Percentiles rank a stretch among this genome's conserved stretches.
Evolutionary conservation across 2,888 invertebrate genomes (phyloP).

Genomic region (Melitaea athalia): DNA sequence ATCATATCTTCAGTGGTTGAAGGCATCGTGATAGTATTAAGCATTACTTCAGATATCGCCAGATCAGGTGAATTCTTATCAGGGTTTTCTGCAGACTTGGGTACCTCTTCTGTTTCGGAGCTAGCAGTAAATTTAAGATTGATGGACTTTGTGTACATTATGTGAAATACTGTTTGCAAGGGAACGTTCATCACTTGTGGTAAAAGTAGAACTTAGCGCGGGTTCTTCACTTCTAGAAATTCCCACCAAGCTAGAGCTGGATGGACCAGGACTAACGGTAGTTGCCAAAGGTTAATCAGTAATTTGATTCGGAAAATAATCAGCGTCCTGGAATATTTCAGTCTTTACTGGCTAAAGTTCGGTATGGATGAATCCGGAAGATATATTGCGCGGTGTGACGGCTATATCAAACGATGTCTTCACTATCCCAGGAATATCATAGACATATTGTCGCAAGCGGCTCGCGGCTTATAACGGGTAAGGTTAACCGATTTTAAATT

Average conservation of each 20-base stretch:
- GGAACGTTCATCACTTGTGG: not conserved
- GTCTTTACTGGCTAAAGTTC: not conserved
- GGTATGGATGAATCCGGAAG: not conserved
- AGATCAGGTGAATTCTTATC: constrained; percentile 22
- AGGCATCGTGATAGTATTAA: constrained; percentile 20
- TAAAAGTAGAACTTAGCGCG: not conserved
- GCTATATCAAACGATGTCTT: constrained; percentile 33
- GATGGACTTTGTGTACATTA: constrained; percentile 34
- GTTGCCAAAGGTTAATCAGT: not conserved
- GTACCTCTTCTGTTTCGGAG: constrained; percentile 26
- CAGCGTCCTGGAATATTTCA: not conserved
- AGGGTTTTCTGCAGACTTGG: constrained; percentile 25
- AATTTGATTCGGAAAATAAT: not conserved
- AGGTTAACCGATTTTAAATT: no score
- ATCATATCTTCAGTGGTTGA: constrained; percentile 28
- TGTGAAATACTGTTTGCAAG: not conserved
- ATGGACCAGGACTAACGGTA: no score
- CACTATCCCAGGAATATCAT: constrained; percentile 30
- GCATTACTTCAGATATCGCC: constrained; percentile 20
- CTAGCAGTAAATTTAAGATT: constrained; percentile 32
- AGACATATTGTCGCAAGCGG: no score
- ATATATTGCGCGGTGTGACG: constrained; percentile 35
- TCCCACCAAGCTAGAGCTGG: no score
- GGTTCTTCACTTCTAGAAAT: no score
- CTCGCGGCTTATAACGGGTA: no score